phyloP scores from a whole-genome alignment of 2,113 vertebrate species.

The Hemiprocne comata region DNA sequence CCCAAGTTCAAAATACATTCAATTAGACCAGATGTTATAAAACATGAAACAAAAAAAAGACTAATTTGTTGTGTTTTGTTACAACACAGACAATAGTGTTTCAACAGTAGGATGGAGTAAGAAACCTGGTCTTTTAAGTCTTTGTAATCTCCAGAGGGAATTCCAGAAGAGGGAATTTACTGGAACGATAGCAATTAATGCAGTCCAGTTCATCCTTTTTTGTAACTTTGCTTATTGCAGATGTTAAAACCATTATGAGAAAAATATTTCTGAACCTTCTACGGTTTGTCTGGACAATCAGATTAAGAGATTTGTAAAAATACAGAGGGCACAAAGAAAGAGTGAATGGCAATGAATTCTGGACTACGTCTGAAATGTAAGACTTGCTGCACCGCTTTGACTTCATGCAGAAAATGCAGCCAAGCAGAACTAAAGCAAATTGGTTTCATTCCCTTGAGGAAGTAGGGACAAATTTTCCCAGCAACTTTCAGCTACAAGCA shows the following conservation, averaged over 20 bases:
- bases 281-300: background rate
- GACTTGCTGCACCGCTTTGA: constrained; percentile 36
- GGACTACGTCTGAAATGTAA: constrained; percentile 22
- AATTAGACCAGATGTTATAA: background rate
- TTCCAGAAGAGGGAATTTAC: background rate
- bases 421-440: constrained; percentile 83
- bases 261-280: constrained; percentile 6
- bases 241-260: background rate
- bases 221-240: background rate
- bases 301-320: background rate
- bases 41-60: background rate
- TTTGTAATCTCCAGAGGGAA: background rate
- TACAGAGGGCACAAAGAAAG: background rate
- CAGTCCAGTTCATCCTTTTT: background rate
- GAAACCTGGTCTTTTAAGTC: background rate
- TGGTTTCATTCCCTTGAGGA: constrained; percentile 78
- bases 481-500: constrained; percentile 61
- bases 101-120: background rate
- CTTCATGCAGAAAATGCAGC: constrained; percentile 79
- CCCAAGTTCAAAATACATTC: background rate
- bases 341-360: constrained; percentile 2
- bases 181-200: background rate
- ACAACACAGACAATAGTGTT: background rate
- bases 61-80: background rate
- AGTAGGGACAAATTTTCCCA: constrained; percentile 75